These are phyloP conservation scores for Myotis planiceps DNA, from an alignment of 2,797 vertebrate genomes.

Conservation along the genomic window DNA sequence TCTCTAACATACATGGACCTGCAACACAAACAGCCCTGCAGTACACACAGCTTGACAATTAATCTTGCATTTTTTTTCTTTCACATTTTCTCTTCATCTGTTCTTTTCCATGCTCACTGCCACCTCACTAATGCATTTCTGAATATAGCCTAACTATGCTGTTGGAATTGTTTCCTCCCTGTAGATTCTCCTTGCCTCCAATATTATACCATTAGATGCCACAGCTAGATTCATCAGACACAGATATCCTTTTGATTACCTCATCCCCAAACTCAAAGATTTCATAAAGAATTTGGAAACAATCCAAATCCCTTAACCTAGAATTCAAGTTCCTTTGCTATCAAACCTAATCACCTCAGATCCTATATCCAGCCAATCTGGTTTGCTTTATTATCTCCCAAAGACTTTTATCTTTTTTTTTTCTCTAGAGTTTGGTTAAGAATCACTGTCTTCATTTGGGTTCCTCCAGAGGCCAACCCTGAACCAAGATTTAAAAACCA, in stretches of 20 bases:
- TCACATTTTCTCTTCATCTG: background rate
- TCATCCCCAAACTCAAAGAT: background rate
- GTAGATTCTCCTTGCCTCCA: background rate
- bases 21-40: background rate
- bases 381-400: background rate
- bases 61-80: background rate
- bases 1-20: background rate
- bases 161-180: background rate
- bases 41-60: background rate
- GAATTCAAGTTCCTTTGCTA: background rate
- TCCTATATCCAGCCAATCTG: background rate
- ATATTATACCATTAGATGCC: background rate
- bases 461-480: background rate
- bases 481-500: background rate
- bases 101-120: background rate
- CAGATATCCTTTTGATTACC: background rate
- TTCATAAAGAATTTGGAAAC: background rate
- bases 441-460: background rate
- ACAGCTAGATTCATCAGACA: background rate
- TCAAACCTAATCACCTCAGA: background rate
- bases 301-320: background rate
- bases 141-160: background rate
- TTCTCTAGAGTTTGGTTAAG: background rate
- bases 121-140: background rate
- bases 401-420: background rate